Percentiles rank a stretch among this genome's conserved stretches.
These are phyloP conservation scores for Microtus pennsylvanicus DNA, from an alignment of 2,113 vertebrate species.

Conservation along the genomic window DNA sequence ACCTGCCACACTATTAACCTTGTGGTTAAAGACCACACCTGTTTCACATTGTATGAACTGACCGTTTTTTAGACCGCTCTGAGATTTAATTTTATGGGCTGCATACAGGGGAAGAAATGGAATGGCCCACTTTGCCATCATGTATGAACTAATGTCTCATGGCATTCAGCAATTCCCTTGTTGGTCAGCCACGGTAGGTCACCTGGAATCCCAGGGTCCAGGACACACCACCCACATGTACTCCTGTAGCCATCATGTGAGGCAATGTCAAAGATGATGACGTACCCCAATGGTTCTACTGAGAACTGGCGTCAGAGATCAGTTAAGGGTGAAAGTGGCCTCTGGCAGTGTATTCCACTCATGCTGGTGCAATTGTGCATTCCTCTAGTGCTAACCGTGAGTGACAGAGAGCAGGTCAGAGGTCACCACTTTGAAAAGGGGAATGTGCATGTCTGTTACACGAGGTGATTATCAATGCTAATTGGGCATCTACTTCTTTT, in stretches of 20 bases:
- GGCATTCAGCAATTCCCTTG: background rate
- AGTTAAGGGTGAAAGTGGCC: background rate
- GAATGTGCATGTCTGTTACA: background rate
- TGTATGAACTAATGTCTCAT: conserved; percentile 29
- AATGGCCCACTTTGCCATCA: background rate
- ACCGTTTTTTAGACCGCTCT: background rate
- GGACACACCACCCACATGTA: background rate
- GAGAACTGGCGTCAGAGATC: background rate
- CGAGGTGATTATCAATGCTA: background rate
- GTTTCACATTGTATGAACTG: conserved; percentile 20
- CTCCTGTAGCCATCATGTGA: background rate
- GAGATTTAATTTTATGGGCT: background rate
- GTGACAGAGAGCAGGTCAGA: background rate
- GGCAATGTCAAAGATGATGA: background rate
- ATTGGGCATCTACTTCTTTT: background rate
- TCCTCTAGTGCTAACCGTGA: background rate
- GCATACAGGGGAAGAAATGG: background rate
- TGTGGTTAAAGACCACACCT: conserved; percentile 37
- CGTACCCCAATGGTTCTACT: too few species aligned
- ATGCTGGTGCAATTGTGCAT: too few species aligned
- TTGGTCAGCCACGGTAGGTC: background rate
- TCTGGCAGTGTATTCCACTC: background rate
- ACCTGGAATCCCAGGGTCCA: background rate
- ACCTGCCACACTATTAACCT: background rate
- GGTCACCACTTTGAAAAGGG: background rate